A percentile compares a stretch with the other conserved stretches of the same genome.
Conservation (phyloP, 2,113 vertebrate species). For the Pedetes capensis region DNA sequence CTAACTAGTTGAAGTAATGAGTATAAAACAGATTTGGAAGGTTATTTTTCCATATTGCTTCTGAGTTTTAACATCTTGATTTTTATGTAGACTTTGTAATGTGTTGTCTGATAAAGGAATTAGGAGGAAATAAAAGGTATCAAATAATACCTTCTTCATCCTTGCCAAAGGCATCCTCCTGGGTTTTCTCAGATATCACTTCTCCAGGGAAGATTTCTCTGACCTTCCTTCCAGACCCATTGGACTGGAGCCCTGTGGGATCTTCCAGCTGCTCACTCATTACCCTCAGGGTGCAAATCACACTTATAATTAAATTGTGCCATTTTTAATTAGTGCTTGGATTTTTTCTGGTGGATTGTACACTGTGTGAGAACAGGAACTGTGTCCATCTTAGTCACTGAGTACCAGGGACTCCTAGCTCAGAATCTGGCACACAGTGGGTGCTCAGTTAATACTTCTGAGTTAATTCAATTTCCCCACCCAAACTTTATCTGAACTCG, state of each 20-base stretch:
- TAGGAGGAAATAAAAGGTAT: neutral
- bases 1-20: neutral
- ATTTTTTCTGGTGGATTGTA: neutral
- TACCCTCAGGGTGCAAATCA: neutral
- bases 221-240: neutral
- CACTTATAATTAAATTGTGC: neutral
- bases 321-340: neutral
- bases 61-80: neutral
- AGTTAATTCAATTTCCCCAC: conserved; percentile 6
- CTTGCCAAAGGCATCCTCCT: neutral
- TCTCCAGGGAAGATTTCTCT: neutral
- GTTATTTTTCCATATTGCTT: neutral
- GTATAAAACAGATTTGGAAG: neutral
- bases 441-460: conserved; percentile 15
- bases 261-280: neutral
- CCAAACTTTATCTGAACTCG: neutral
- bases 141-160: neutral
- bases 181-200: neutral
- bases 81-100: conserved; percentile 4
- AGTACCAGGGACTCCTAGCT: neutral
- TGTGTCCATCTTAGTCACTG: neutral
- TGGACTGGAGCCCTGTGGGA: neutral
- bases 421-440: neutral
- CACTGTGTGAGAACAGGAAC: neutral
- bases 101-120: neutral